A percentile compares a stretch with the other conserved stretches of the same genome.
These are phyloP conservation scores for Diglossa cyanea DNA, from an alignment of 2,797 vertebrate species.

Conservation along the genomic window DNA sequence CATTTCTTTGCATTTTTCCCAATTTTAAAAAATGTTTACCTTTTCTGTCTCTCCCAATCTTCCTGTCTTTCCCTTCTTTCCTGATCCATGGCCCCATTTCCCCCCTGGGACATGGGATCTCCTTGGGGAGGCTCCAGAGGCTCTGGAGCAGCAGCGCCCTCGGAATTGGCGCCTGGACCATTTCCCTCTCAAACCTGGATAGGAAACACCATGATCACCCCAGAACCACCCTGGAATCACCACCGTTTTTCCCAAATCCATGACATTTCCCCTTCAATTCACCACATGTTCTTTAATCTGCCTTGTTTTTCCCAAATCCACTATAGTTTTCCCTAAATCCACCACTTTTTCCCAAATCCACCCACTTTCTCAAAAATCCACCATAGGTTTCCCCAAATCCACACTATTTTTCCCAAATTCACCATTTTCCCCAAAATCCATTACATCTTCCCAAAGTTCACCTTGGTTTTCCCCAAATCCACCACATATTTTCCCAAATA, in stretches of 20 bases:
- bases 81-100: neutral
- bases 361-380: neutral
- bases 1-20: neutral
- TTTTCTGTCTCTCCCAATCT: neutral
- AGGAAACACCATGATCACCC: neutral
- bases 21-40: neutral
- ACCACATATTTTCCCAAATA: neutral
- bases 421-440: neutral
- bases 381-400: neutral
- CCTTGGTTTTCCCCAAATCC: neutral
- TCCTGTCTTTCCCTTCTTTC: neutral
- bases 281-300: neutral
- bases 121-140: neutral
- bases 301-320: neutral
- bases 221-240: neutral
- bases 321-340: neutral
- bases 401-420: neutral
- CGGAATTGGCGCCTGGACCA: neutral
- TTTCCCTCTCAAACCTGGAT: neutral
- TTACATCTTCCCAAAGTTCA: neutral
- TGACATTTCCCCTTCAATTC: neutral
- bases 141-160: neutral
- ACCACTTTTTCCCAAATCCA: neutral
- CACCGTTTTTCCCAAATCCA: neutral
- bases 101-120: neutral